These are phyloP conservation scores for Poeciliopsis paucimaculata DNA, from an alignment of 2,797 vertebrate species.

Conservation along the genomic window DNA sequence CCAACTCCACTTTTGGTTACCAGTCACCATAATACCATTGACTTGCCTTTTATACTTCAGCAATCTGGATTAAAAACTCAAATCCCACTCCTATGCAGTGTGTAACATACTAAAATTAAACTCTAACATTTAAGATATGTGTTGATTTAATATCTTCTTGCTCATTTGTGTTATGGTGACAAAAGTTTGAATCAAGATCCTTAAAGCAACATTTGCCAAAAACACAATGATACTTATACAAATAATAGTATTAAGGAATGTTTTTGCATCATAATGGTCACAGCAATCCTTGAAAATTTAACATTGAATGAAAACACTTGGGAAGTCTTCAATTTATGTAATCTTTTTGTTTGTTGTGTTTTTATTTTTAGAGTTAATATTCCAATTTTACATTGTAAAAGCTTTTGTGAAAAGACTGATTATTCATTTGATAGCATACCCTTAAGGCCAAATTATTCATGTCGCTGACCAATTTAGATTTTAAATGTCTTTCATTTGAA, in stretches of 20 bases:
- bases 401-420: neutral
- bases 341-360: neutral
- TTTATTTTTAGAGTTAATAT: neutral
- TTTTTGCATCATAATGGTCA: neutral
- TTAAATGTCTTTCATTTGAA: neutral
- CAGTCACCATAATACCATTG: neutral
- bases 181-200: neutral
- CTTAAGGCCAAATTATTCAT: neutral
- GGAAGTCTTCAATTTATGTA: neutral
- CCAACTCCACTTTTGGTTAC: neutral
- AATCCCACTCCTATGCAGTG: neutral
- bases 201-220: neutral
- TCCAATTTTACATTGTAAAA: neutral
- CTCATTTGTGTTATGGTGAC: neutral
- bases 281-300: neutral
- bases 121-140: neutral
- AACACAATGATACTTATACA: neutral
- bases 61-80: neutral
- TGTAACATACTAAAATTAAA: neutral
- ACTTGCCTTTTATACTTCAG: neutral
- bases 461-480: neutral
- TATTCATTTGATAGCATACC: neutral
- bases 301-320: neutral
- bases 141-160: neutral
- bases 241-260: neutral